Evolutionary conservation across 2,113 vertebrate species (phyloP), one percentile per base, ranked within the genome.

Genomic region (Rallus limicola): DNA sequence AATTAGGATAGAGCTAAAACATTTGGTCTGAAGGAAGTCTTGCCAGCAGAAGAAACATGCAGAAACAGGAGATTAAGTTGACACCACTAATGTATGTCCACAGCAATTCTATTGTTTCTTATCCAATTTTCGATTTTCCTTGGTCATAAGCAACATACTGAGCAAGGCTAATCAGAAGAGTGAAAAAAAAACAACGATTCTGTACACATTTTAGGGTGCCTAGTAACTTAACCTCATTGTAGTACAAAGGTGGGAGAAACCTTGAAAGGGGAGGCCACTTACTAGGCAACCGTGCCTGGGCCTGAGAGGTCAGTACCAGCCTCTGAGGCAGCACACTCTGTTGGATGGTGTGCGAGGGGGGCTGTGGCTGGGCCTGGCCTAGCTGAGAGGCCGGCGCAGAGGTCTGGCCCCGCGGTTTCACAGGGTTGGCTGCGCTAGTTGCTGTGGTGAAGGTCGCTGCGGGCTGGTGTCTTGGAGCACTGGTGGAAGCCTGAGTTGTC

Each of bases 221-320:
- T 96, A 97, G 75, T 90, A 96, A 97, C 97, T 97, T 96, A 93
- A 94, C 93, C 95, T 94, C 97, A 26, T 95, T 87, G 96, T 94
- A 97, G 96, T 91, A 94, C 84, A 94, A 87, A 97, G 96, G 97
- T 94, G 96, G 96, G 95, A 97, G 96, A 97, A 96, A 96, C 95
- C 95, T 91, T 92, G 97, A 98, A 96, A 96, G 96, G 97, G 88
- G 92, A 93, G 98, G 98, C 98, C 99, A 99, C 99, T 99, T 99
- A 99, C 99, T 99, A 98, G 99, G 99, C 99, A 99, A 98, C 97
- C 99, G 99, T 98, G 99, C 99, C 98, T 99, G 99, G 98, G 99
- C 99, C 99, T 99, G 99, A 96, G 99, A 99, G 98, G 99, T 99
- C 95, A 99, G 98, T 95, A 99, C 98, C 98, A 99, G 99, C 98